These are phyloP conservation scores for Cetoscarus ocellatus DNA, from an alignment of 2,797 vertebrate genomes.

Conservation along the genomic window DNA sequence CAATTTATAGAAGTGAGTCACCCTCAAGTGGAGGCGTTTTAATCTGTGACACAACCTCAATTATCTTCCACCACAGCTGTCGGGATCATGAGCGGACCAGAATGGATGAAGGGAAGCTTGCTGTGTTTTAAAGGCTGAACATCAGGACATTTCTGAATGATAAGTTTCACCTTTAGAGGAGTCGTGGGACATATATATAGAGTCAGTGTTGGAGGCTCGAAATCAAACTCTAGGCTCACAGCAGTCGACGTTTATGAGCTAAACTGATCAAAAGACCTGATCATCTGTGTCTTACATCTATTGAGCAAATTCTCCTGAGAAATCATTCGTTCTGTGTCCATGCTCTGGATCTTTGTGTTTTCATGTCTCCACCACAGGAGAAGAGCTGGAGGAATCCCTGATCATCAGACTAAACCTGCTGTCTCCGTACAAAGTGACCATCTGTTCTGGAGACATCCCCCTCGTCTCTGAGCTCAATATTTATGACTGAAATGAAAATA, in stretches of 20 bases:
- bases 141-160: not conserved
- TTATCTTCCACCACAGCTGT: constrained; percentile 40
- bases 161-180: not conserved
- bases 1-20: constrained; percentile 67
- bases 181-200: too few species aligned
- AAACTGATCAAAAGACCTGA: not conserved
- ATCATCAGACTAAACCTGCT: not conserved
- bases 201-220: not conserved
- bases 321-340: not conserved
- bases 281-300: not conserved
- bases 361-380: not conserved
- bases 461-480: constrained; percentile 25
- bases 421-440: constrained; percentile 14
- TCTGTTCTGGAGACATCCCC: constrained; percentile 41
- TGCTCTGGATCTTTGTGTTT: not conserved
- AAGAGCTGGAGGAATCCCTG: constrained; percentile 25
- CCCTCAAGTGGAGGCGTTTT: constrained; percentile 60
- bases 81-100: not conserved
- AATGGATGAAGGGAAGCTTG: not conserved
- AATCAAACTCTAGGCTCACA: not conserved
- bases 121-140: not conserved
- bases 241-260: not conserved
- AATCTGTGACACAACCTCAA: constrained; percentile 58
- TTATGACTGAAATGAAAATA: constrained; percentile 12
- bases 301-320: not conserved